Percentiles rank a stretch among this genome's conserved stretches.
Evolutionary conservation across 1,140 invertebrate genomes (phyloP).

Genomic region (Thaumetopoea pityocampa): DNA sequence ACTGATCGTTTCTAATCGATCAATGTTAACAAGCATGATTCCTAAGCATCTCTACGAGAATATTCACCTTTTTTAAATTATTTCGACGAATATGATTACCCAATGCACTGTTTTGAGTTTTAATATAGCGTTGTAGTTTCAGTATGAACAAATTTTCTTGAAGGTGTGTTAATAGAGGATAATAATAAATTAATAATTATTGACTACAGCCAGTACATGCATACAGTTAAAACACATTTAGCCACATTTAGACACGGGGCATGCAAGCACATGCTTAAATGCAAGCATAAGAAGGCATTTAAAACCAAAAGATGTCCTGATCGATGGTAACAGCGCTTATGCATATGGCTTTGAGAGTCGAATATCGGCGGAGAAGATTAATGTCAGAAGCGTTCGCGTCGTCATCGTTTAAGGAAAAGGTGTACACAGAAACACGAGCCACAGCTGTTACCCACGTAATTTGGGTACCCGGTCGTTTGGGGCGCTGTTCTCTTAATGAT

Average conservation of each 20-base stretch:
- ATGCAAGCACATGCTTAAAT: slow-evolving; percentile 43
- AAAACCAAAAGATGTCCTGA: slow-evolving; percentile 38
- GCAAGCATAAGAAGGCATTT: slow-evolving; percentile 37
- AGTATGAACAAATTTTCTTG: no score
- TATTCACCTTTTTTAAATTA: no score
- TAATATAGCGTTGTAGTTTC: no score
- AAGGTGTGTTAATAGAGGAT: neutral
- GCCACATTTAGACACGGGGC: slow-evolving; percentile 29
- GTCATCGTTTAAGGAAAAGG: slow-evolving; percentile 48
- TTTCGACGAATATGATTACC: no score
- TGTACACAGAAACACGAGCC: slow-evolving; percentile 31
- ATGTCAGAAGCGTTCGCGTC: slow-evolving; percentile 38
- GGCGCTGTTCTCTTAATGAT: slow-evolving; percentile 42
- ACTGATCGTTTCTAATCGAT: no score
- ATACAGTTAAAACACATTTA: slow-evolving; percentile 41
- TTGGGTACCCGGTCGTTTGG: slow-evolving; percentile 35
- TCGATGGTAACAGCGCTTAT: slow-evolving; percentile 37
- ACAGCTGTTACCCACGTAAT: slow-evolving; percentile 41
- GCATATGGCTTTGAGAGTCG: slow-evolving; percentile 39
- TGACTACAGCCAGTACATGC: slow-evolving; percentile 16
- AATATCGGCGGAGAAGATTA: slow-evolving; percentile 52
- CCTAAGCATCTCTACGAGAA: no score
- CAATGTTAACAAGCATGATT: no score
- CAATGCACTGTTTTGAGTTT: no score
- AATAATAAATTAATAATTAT: slow-evolving; percentile 3